Evolutionary conservation across 2,797 vertebrate genomes (phyloP), one percentile per base, ranked within the genome.

Genomic region (Oreochromis grahami): DNA sequence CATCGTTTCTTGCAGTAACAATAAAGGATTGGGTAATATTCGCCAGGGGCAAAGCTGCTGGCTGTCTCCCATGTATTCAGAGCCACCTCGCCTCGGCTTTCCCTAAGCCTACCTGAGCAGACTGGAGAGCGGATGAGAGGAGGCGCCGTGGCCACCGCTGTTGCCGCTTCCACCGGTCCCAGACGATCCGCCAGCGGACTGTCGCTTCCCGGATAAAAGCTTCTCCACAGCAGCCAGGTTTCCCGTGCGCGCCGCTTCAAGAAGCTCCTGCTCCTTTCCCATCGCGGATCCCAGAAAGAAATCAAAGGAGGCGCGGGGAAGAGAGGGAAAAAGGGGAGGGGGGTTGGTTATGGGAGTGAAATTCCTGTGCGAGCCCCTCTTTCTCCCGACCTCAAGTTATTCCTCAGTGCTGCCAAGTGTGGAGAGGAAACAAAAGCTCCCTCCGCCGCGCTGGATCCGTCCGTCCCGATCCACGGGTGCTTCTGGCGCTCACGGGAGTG

Each of bases 191-290:
- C 97, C 97, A 2, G 97, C 96, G 74, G 97, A 97, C 80, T 97
- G 97, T 77, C 98, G 96, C 94, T 98, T 99, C 78, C 98, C 98
- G 68, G 98, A 98, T 63, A 99, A 94, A 87, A 99, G 97, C 96
- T 98, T 98, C 96, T 99, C 98, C 91, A 98, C 98, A 0, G 98
- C 97, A 90, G 97, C 96, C 86, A 98, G 97, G 94, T 99, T 99
- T 82, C 98, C 98, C 45, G 97, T 99, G 60, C 98, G 98, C 89
- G 98, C 97, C 95, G 98, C 98, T 94, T 99, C 98, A 68, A 99
- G 96, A 87, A 99, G 97, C 96, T 99, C 98, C 96, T 99, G 98
- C 96, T 99, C 98, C 95, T 98, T 99, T 96, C 98, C 98, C 98
- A 99, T 99, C 92, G 93, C 96, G 89, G 79, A 88, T 93, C 87